Base-by-base conservation (phyloP, 2,797 vertebrate species). In the Etheostoma perlongum region DNA sequence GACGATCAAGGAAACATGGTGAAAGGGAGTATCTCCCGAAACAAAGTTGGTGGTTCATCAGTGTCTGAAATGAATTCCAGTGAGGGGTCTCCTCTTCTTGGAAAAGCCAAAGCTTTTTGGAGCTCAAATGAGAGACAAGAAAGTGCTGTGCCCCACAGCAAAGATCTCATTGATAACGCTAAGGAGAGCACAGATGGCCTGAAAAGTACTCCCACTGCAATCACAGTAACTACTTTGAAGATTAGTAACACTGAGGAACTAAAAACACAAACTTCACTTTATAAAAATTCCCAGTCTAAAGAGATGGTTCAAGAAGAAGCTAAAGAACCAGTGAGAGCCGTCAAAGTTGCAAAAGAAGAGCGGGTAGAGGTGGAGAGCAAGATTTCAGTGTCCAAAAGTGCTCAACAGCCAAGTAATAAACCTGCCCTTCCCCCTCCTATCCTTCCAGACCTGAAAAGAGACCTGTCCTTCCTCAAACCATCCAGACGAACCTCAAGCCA, bases 1-100 rank as follows among this genome's bases (percentile, higher is more conserved):
- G 97, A 99, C 7, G 97, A 98, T 78, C 95, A 96, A 62, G 98
- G 98, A 57, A 99, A 99, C 79, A 95, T 99, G 91, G 91, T 99
- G 76, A 93, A 72, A 59, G 21, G 4, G 5, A 88, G 78, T 0
- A 11, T 36, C 19, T 60, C 10, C 11, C 51, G 61, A 1, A 89
- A 78, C 76, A 91, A 77, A 82, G 87, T 83, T 53, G 69, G 82
- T 15, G 18, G 84, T 48, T 68, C 80, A 3, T 73, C 79, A 0
- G 74, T 89, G 18, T 10, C 78, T 1, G 74, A 47, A 40, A 87
- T 51, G 18, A 89, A 93, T 68, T 68, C 53, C 21, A 55, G 48
- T 2, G 65, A 91, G 11, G 93, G 93, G 9, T 89, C 91, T 67
- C 91, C 94, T 54, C 91, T 93, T 74, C 71, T 95, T 47, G 95